Percentiles rank a stretch among this genome's conserved stretches.
These are phyloP conservation scores for Hippasteria phrygiana DNA, from an alignment of 53 echinoderm and acorn worm species.

Conservation along the genomic window DNA sequence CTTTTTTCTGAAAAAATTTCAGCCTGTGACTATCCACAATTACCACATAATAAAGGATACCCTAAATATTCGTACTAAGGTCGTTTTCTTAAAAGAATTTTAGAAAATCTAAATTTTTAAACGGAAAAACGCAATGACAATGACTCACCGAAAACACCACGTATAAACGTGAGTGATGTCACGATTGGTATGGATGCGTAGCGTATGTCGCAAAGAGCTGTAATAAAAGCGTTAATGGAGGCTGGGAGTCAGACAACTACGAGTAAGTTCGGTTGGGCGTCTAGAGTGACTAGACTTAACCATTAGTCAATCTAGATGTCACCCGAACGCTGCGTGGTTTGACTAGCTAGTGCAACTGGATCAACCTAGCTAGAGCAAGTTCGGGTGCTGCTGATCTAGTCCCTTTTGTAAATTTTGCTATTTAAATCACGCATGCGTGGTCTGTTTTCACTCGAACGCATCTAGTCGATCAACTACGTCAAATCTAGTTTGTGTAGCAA, in stretches of 20 bases:
- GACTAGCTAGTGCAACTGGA: no score
- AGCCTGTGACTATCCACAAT: neutral
- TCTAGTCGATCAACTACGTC: no score
- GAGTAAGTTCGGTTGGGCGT: no score
- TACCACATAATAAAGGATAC: neutral
- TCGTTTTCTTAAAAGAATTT: neutral
- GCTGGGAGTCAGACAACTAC: neutral
- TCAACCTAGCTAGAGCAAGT: no score
- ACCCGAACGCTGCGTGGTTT: no score
- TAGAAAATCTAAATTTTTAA: neutral
- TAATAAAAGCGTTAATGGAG: neutral
- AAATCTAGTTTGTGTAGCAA: no score
- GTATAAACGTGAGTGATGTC: conserved; percentile 28
- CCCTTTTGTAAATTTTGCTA: no score
- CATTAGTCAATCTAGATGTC: no score
- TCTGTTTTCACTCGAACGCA: no score
- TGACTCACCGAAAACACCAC: conserved; percentile 27
- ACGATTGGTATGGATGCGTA: neutral
- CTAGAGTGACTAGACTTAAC: no score
- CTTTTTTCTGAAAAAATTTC: neutral
- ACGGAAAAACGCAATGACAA: conserved; percentile 3
- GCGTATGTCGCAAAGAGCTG: neutral
- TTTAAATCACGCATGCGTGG: no score
- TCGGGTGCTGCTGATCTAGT: no score
- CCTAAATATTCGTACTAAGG: neutral